Evolutionary conservation across 2,888 invertebrate species (phyloP).

Genomic region (Caenorhabditis panamensis): DNA sequence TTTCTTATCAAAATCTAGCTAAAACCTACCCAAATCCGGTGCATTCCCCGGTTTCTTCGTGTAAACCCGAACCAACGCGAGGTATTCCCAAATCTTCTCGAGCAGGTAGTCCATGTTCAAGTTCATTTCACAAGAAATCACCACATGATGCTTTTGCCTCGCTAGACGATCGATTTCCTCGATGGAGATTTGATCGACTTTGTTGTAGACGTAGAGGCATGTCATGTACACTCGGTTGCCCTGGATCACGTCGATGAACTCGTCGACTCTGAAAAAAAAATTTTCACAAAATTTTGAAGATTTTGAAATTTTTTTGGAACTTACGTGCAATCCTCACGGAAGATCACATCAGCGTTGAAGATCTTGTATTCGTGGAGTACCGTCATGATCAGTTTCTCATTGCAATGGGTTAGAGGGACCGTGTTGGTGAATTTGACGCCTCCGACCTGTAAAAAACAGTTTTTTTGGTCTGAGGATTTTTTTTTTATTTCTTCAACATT

Average conservation of each 20-base stretch:
- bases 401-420: slow-evolving; percentile 92
- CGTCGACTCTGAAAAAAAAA: slow-evolving; percentile 85
- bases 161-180: slow-evolving; percentile 88
- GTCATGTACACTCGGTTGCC: slow-evolving; percentile 87
- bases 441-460: background rate
- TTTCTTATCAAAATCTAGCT: no score
- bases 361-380: slow-evolving; percentile 97
- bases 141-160: slow-evolving; percentile 81
- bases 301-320: slow-evolving; percentile 21
- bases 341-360: slow-evolving; percentile 87
- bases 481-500: no score
- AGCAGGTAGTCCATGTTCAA: slow-evolving; percentile 95
- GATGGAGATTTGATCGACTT: slow-evolving; percentile 99
- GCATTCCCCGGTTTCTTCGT: slow-evolving; percentile 94
- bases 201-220: slow-evolving; percentile 97
- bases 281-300: no score
- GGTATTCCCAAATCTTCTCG: slow-evolving; percentile 93
- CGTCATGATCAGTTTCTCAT: slow-evolving; percentile 97
- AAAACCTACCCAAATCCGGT: slow-evolving; percentile 77
- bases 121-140: slow-evolving; percentile 96
- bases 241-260: slow-evolving; percentile 95
- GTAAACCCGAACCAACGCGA: slow-evolving; percentile 94
- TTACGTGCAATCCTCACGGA: slow-evolving; percentile 94
- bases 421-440: slow-evolving; percentile 98
- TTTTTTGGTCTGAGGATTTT: background rate